These are phyloP conservation scores for Iguana delicatissima DNA, from an alignment of 2,797 vertebrate species.

Conservation along the genomic window DNA sequence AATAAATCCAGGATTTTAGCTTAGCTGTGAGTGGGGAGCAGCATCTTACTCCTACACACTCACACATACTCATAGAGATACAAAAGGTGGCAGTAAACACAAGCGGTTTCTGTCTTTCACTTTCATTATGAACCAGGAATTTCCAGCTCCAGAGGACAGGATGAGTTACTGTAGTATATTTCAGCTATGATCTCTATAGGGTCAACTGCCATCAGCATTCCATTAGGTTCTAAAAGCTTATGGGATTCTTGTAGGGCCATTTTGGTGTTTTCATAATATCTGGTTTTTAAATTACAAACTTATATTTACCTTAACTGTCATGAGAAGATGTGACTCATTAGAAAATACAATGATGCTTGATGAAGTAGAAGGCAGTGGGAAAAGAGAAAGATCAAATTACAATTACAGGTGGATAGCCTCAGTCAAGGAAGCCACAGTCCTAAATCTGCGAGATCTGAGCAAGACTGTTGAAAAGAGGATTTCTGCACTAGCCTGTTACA, in stretches of 20 bases:
- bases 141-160: no score
- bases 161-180: not conserved
- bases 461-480: no score
- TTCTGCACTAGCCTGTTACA: no score
- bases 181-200: no score
- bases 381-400: no score
- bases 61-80: not conserved
- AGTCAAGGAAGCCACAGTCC: no score
- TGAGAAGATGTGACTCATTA: no score
- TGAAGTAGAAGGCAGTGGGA: no score
- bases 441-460: no score
- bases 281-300: not conserved
- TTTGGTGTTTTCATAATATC: not conserved
- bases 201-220: not conserved
- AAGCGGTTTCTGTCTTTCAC: not conserved
- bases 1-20: constrained; percentile 12
- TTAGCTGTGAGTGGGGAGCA: not conserved
- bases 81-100: not conserved
- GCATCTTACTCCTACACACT: not conserved
- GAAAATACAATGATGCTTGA: no score
- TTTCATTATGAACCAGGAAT: not conserved
- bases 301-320: not conserved
- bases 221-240: not conserved
- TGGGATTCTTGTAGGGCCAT: not conserved
- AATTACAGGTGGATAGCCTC: no score